phyloP scores from a whole-genome alignment of 2,113 vertebrate genomes.

The Polypterus bichir region DNA sequence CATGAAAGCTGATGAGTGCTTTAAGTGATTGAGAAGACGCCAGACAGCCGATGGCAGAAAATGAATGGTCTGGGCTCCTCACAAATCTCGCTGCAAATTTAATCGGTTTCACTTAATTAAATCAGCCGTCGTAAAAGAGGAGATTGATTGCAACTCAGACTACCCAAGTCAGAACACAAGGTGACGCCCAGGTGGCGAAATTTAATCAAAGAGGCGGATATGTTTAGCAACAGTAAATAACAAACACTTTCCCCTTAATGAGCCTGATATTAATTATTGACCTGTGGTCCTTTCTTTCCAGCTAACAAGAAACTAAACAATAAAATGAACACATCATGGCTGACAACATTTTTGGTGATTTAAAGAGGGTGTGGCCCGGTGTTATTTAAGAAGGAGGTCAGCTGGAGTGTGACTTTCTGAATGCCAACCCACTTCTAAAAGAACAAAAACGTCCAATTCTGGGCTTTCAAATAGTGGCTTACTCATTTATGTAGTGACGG shows the following conservation, averaged over 20 bases:
- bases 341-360: too few species aligned
- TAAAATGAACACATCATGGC: too few species aligned
- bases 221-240: neutral
- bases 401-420: too few species aligned
- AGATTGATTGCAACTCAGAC: neutral
- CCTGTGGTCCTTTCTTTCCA: neutral
- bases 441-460: too few species aligned
- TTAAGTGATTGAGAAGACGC: neutral
- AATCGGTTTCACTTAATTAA: neutral
- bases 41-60: neutral
- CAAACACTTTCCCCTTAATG: neutral
- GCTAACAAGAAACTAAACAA: too few species aligned
- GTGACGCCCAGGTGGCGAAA: neutral
- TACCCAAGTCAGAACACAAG: neutral
- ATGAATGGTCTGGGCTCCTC: neutral
- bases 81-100: neutral
- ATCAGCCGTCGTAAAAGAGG: neutral
- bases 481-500: too few species aligned
- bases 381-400: too few species aligned
- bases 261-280: neutral
- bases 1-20: neutral
- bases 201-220: neutral
- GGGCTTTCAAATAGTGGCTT: too few species aligned
- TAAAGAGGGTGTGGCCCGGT: too few species aligned
- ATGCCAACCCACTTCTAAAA: too few species aligned